Conservation (phyloP, 2,888 invertebrate genomes). For the Priocnemis perturbator region DNA sequence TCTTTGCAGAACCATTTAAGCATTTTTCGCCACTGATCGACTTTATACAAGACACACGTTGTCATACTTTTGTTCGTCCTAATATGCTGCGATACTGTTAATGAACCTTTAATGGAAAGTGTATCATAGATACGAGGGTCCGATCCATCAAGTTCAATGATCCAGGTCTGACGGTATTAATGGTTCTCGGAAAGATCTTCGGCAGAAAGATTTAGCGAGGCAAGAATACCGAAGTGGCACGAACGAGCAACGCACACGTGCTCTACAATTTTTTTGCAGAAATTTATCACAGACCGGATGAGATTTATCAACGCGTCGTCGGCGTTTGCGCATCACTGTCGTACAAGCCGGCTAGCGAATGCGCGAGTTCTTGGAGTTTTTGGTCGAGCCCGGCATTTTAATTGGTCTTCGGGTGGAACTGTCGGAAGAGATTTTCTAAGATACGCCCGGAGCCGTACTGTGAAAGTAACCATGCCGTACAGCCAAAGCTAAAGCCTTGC, state of each 20-base stretch:
- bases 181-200: conserved; percentile 48
- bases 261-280: conserved; percentile 52
- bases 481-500: conserved; percentile 7
- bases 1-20: too few species aligned
- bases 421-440: conserved; percentile 55
- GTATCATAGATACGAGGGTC: conserved; percentile 1
- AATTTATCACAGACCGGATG: conserved; percentile 60
- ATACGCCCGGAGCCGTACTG: conserved; percentile 20
- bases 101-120: too few species aligned
- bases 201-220: conserved; percentile 30
- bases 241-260: conserved; percentile 47
- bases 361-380: conserved; percentile 37
- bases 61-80: too few species aligned
- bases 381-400: conserved; percentile 50
- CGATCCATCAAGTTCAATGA: conserved; percentile 47
- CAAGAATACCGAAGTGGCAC: conserved; percentile 11
- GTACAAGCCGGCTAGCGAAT: background rate
- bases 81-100: too few species aligned
- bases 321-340: conserved; percentile 51
- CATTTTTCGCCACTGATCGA: conserved; percentile 13
- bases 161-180: conserved; percentile 37
- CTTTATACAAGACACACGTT: conserved; percentile 32
- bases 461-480: conserved; percentile 18
- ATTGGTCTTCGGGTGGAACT: conserved; percentile 45
- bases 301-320: conserved; percentile 59